Base-by-base conservation (phyloP, 2,797 vertebrate species). In the Chlorospingus semifuscus region DNA sequence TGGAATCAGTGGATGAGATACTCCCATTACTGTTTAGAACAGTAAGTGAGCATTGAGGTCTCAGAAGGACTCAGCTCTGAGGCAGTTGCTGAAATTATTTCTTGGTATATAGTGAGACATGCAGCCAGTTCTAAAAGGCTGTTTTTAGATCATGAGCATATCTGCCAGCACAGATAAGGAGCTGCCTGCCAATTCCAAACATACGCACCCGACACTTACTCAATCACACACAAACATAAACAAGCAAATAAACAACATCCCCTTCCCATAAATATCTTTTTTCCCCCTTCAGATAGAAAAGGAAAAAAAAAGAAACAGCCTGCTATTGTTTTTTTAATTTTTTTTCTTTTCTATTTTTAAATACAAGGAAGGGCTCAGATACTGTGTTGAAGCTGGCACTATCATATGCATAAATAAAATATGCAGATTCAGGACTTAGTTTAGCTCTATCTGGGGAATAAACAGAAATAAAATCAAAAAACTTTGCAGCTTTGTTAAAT, bases 151-250 rank as follows among this genome's bases (percentile, higher is more conserved):
- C 94, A 72, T 64, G 85, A 69, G 79, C 80, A 2, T 95, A 86
- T 95, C 95, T 96, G 94, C 89, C 94, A 97, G 87, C 72, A 47
- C 74, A 94, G 96, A 97, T 94, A 96, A 96, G 87, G 70, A 90
- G 63, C 69, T 83, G 94, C 83, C 80, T 97, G 95, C 95, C 96
- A 96, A 82, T 81, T 96, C 72, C 52, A 78, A 88, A 65, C 89
- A 78, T 81, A 88, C 34, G 16, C 59, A 80, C 57, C 37, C 21
- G 0, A 56, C 85, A 74, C 74, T 95, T 87, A 92, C 83, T 93
- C 91, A 94, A 57, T 93, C 91, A 88, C 72, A 88, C 37, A 79
- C 55, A 95, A 96, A 93, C 47, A 89, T 90, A 95, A 96, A 93
- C 92, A 94, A 93, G 82, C 39, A 94, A 94, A 91, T 81, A 94